Evolutionary conservation across 2,113 vertebrate species (phyloP).

Genomic region (Microcebus tavaratra): DNA sequence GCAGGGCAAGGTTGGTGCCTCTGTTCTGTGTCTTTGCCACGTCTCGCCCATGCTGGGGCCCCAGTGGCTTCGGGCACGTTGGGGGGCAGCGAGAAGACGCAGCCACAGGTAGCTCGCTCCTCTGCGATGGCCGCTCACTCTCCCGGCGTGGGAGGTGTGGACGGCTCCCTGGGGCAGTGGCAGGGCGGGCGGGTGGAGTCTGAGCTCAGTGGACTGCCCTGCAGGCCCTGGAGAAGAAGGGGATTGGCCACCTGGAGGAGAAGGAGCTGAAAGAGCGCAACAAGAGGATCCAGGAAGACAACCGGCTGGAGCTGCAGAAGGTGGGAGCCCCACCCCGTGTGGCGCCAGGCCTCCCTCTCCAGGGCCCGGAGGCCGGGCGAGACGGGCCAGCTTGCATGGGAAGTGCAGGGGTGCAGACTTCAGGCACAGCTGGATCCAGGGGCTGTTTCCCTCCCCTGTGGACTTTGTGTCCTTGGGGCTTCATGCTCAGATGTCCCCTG

Average conservation of each 20-base stretch:
- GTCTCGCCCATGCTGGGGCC: fast-evolving
- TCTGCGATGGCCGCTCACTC: not conserved
- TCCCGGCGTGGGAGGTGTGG: not conserved
- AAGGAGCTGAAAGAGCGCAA: slow-evolving; percentile 98
- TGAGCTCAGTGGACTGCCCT: not conserved
- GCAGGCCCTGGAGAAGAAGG: slow-evolving; percentile 95
- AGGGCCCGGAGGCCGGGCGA: not conserved
- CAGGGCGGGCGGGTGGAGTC: fast-evolving
- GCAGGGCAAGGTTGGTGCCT: fast-evolving
- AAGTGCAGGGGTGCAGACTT: not conserved
- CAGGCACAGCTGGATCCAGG: not conserved
- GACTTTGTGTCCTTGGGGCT: not conserved
- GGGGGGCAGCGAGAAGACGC: too few species aligned
- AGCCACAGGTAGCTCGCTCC: fast-evolving
- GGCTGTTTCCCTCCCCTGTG: fast-evolving
- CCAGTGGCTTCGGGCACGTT: not conserved
- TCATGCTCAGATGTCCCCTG: fast-evolving
- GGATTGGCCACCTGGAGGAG: slow-evolving; percentile 95
- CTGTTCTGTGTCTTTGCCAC: not conserved
- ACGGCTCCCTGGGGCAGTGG: not conserved
- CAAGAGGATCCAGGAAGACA: slow-evolving; percentile 97
- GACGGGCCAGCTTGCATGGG: fast-evolving
- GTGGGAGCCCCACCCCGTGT: slow-evolving; percentile 70
- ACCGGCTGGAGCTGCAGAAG: slow-evolving; percentile 97
- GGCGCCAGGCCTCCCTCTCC: not conserved